phyloP scores from a whole-genome alignment of 2,797 vertebrate species.

The Paedocypris micromegethes region DNA sequence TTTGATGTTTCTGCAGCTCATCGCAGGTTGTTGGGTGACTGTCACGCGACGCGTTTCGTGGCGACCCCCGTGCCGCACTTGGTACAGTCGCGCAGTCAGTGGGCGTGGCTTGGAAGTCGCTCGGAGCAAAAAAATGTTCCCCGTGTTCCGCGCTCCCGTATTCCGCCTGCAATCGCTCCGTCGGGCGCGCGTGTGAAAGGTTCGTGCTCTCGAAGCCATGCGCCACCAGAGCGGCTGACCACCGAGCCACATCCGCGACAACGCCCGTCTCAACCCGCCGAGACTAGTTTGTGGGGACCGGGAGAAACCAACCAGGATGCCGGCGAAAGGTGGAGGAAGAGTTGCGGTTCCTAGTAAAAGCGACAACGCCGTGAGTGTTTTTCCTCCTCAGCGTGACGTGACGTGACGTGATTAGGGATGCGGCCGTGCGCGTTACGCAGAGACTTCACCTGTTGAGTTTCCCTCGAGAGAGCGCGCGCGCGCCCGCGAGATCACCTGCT shows the following conservation, averaged over 20 bases:
- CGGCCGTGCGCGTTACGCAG: background rate
- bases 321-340: constrained; percentile 66
- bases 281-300: constrained; percentile 24
- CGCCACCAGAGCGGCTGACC: constrained; percentile 18
- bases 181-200: constrained; percentile 15
- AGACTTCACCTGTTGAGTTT: constrained; percentile 50
- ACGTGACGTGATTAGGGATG: background rate
- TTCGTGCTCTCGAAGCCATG: constrained; percentile 45
- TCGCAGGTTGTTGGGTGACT: no score
- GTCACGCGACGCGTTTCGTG: no score
- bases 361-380: constrained; percentile 60
- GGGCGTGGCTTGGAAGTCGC: constrained; percentile 47
- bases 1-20: no score
- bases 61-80: constrained; percentile 1
- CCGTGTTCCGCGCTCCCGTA: constrained; percentile 16
- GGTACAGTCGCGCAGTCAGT: constrained; percentile 50
- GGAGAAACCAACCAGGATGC: constrained; percentile 55
- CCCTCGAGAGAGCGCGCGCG: background rate
- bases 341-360: constrained; percentile 55
- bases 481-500: no score
- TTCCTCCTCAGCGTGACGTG: background rate
- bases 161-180: constrained; percentile 9
- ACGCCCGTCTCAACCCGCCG: background rate
- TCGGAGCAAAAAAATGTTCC: constrained; percentile 48
- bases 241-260: constrained; percentile 14